Conservation (phyloP, 1,140 invertebrate species). For the Saccostrea echinata region DNA sequence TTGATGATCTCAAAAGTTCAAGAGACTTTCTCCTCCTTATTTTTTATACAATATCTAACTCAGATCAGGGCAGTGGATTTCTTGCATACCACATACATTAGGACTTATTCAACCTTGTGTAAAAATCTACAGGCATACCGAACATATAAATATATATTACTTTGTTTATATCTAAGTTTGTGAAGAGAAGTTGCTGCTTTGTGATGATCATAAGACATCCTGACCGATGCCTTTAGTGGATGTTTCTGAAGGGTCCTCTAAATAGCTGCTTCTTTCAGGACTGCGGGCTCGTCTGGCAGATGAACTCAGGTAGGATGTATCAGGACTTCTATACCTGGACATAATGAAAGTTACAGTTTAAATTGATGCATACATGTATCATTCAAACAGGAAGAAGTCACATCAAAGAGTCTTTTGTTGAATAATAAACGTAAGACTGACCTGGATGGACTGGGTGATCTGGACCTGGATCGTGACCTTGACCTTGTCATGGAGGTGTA, state of each 20-base stretch:
- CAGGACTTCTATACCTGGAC: slow-evolving; percentile 56
- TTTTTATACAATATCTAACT: background rate
- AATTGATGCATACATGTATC: background rate
- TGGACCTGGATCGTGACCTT: slow-evolving; percentile 62
- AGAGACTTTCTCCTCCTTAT: background rate
- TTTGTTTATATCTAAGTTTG: background rate
- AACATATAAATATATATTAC: background rate
- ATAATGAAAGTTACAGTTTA: background rate
- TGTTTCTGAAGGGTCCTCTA: slow-evolving; percentile 61
- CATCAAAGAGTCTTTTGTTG: background rate
- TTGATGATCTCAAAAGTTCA: background rate
- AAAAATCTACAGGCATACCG: slow-evolving; percentile 18
- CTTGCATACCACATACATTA: background rate
- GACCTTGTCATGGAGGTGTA: slow-evolving; percentile 49
- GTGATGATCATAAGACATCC: slow-evolving; percentile 58
- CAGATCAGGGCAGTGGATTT: slow-evolving; percentile 11
- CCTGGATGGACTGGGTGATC: slow-evolving; percentile 67
- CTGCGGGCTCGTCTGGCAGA: slow-evolving; percentile 59
- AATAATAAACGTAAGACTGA: background rate
- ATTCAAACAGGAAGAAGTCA: background rate
- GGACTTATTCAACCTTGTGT: background rate
- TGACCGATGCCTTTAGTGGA: slow-evolving; percentile 56
- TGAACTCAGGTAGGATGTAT: slow-evolving; percentile 64
- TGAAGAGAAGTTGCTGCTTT: slow-evolving; percentile 2
- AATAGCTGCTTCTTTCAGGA: slow-evolving; percentile 63